phyloP scores from a whole-genome alignment of 2,113 vertebrate genomes.

The Sylvietta virens region DNA sequence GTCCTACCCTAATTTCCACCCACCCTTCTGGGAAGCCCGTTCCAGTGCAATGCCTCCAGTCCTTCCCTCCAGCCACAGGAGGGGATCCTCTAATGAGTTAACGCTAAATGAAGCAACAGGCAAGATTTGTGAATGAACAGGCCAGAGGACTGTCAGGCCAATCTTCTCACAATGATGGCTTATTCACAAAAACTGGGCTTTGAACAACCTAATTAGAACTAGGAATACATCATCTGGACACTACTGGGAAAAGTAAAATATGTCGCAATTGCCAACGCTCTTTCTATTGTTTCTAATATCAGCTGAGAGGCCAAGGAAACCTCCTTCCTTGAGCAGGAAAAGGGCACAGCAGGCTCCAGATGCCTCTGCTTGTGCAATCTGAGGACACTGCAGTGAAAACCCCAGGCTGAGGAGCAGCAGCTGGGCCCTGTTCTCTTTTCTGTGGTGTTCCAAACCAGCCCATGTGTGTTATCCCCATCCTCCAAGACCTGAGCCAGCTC shows the following conservation, averaged over 20 bases:
- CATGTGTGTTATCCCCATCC: rapidly evolving
- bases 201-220: constrained; percentile 47
- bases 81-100: not conserved
- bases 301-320: not conserved
- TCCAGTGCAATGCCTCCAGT: not conserved
- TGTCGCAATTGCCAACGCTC: not conserved
- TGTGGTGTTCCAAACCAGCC: not conserved
- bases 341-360: not conserved
- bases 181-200: constrained; percentile 53
- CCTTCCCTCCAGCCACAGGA: not conserved
- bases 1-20: not conserved
- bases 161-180: constrained; percentile 47
- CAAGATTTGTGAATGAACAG: constrained; percentile 52
- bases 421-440: not conserved
- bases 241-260: constrained; percentile 38
- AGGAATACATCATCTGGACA: constrained; percentile 53
- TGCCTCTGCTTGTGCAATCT: not conserved
- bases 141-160: constrained; percentile 38
- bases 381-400: not conserved
- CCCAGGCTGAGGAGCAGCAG: not conserved
- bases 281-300: constrained; percentile 32
- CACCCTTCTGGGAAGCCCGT: not conserved
- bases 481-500: not conserved
- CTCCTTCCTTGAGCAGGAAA: not conserved
- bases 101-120: not conserved